Base-by-base conservation (phyloP, 2,888 invertebrate genomes). In the Sclerodermus sp. region DNA sequence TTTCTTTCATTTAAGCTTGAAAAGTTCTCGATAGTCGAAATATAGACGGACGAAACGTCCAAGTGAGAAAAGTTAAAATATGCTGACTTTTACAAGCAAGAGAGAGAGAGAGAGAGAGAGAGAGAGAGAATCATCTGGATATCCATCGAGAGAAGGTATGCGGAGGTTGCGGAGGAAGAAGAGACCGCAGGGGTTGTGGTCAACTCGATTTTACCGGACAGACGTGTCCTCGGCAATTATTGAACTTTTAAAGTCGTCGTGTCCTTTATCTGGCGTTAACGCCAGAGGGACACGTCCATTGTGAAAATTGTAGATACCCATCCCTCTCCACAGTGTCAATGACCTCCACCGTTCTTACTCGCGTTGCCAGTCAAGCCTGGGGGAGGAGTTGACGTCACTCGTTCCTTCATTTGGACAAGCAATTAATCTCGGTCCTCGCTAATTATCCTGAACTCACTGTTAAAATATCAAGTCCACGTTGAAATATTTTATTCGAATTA, bases 191-290 rank as follows among this genome's bases (percentile, higher is more conserved):
- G 71, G 72, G 71, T 74, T 76, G 73, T 58, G 76, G 76, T 75
- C 66, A 69, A 71, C 72, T 75, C 71, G 68, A 77, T 77, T 77
- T 74, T 74, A 73, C 70, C 67, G 63, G 59, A 68, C 71, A 71
- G 75, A 76, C 76, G 70, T 74, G 73, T 74, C 73, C 73, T 63
- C 72, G 64, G 70, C 74, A 77, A 77, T 77, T 77, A 77, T 68
- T 66, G 67, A 71, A 73, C 73, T 74, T 75, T 74, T 73, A 72
- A 73, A 76, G 67, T 69, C 66, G 55, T 49, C 51, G 54, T 56
- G 50, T 53, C 56, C 64, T 55, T 58, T 64, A 58, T 45, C 56
- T 52, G n/a, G n/a, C n/a, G n/a, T n/a, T n/a, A 56, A 53, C 56
- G 51, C 56, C 56, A 58, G 62, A n/a, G n/a, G n/a, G n/a, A 61